Evolutionary conservation across 2,888 invertebrate genomes (phyloP), one percentile per base, ranked within the genome.

Genomic region (Baccha elongata): DNA sequence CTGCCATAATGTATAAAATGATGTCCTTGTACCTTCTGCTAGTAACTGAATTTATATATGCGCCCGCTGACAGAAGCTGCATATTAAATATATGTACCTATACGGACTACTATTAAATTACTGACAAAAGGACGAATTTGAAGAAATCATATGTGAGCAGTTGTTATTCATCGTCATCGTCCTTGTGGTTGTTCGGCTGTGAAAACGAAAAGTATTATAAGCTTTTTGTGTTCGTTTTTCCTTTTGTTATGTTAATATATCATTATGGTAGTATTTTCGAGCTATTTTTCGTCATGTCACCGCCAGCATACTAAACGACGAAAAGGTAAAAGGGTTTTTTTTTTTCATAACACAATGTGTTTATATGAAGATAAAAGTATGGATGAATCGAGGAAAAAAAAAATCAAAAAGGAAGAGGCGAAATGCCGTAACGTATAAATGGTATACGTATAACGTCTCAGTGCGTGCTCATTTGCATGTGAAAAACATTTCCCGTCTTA

Each of bases 391-490:
- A 10, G 29, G 17, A 26, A 42, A 44, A 26, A 58, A 40, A 40
- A 15, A 40, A 26, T 48, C 10, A 50, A 50, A 29, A 44, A 44
- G 13, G 17, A 26, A 15, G 58, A 48, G 21, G 52, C 17, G 8
- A 62, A 68, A 76, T 60, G 60, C 55, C 65, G 48, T 64, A 69
- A 64, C 55, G n/a, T n/a, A 78, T 65, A 83, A 83, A 83, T 76
- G 76, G 62, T 83, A n/a, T n/a, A 78, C 72, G 76, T 72, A 78
- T 73, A n/a, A 78, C 78, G 78, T 73, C 72, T 73, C 78, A 73
- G 72, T 83, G 83, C 83, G 83, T 83, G 72, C 68, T 78, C 83
- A 78, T 83, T 83, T 83, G 72, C 78, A 83, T 83, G 72, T 83
- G 68, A 83, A 83, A 83, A 78, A 72, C 78, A 78, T 83, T 78